These are phyloP conservation scores for Adelosebastes latens DNA, from an alignment of 2,797 vertebrate genomes.

Conservation along the genomic window DNA sequence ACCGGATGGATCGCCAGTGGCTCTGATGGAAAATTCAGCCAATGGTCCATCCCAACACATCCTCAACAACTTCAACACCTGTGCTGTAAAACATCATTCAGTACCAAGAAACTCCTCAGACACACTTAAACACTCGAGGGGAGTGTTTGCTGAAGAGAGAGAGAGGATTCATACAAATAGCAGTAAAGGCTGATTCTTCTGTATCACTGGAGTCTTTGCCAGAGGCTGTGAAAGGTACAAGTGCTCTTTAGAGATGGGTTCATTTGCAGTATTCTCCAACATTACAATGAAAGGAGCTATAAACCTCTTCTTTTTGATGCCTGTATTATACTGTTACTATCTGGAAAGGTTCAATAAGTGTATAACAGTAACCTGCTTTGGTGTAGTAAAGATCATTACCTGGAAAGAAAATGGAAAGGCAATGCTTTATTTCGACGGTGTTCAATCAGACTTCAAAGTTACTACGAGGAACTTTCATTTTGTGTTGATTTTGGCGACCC, in stretches of 20 bases:
- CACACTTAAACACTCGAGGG: not conserved
- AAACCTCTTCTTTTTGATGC: not conserved
- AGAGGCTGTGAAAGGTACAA: conserved; percentile 18
- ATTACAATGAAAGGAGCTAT: not conserved
- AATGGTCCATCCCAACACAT: not conserved
- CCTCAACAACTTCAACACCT: not conserved
- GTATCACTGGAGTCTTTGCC: conserved; percentile 13
- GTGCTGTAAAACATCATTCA: not conserved
- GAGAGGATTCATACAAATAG: not conserved
- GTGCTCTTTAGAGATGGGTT: conserved; percentile 15
- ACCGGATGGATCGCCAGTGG: not conserved
- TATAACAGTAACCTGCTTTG: not conserved
- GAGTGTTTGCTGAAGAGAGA: not conserved
- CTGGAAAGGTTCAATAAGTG: not conserved
- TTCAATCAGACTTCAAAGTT: too few species aligned
- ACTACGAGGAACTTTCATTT: too few species aligned
- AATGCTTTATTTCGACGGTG: too few species aligned
- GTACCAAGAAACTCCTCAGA: not conserved
- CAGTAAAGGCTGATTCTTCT: conserved; percentile 18
- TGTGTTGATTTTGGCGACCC: too few species aligned
- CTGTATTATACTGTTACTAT: not conserved
- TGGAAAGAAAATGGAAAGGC: too few species aligned
- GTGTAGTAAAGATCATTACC: too few species aligned
- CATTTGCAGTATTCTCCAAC: not conserved
- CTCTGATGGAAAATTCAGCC: not conserved